Base-by-base conservation (phyloP, 2,113 vertebrate species). In the Tragulus kanchil region DNA sequence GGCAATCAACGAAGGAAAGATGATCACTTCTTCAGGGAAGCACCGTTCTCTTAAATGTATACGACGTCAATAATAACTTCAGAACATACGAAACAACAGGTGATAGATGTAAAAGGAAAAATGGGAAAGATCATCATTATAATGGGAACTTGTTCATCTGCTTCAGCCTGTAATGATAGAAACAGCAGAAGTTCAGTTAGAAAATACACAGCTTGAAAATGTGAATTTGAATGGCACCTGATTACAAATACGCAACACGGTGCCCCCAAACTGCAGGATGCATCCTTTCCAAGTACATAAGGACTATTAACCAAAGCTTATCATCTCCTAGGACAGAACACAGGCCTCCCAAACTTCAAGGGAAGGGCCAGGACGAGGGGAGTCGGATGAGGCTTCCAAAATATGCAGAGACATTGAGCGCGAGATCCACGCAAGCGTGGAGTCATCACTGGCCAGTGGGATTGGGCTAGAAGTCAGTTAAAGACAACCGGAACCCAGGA, bases 1-100 rank as follows among this genome's bases (percentile, higher is more conserved):
- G n/a, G 3, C 3, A 3, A 7, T 9, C 50, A 9, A 0, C 3
- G 16, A 75, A 12, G 31, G 25, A 23, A 6, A 42, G 28, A 79
- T 0, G 19, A 19, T 12, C 58, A 8, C 21, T 23, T 26, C 45
- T 5, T 21, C 42, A 52, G 83, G 58, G 48, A 71, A 45, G 8
- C 2, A 8, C 6, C 17, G 3, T 4, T 10, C 26, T 31, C 28
- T 45, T 26, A 75, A 73, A 87, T n/a, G 1, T 21, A 23, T 54
- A 45, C 3, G 42, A 15, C 64, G 28, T 71, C 52, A 45, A 61
- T 45, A 59, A 94, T 65, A 45, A 45, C 45, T 48, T 59, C n/a
- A 52, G 83, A 91, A 67, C 59, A 23, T 5, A 16, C 16, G 83
- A 31, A 14, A 52, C 52, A 48, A n/a, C 42, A n/a, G 19, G 7